Evolutionary conservation across 2,113 vertebrate species (phyloP).

Genomic region (Tachysurus vachellii): DNA sequence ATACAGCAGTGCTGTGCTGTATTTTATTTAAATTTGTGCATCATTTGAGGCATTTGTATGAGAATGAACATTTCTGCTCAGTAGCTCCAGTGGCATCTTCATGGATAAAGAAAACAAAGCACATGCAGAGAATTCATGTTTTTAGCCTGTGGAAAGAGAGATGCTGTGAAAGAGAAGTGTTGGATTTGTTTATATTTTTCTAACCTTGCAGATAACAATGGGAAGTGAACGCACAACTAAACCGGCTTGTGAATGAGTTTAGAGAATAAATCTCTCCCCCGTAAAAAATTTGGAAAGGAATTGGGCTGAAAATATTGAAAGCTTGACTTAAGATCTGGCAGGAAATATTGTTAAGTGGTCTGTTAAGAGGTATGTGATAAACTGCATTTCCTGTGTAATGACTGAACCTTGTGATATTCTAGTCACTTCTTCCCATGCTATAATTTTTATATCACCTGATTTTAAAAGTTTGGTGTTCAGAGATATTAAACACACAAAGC

Average conservation of each 20-base stretch:
- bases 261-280: neutral
- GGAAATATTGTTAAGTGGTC: neutral
- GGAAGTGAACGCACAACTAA: neutral
- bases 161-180: neutral
- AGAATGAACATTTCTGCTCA: neutral
- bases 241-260: neutral
- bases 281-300: neutral
- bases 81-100: neutral
- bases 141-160: neutral
- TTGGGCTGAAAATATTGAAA: neutral
- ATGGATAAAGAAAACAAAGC: neutral
- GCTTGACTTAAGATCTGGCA: neutral
- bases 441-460: neutral
- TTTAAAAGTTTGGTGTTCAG: neutral
- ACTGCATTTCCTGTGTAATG: neutral
- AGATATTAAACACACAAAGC: neutral
- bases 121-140: neutral
- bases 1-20: neutral
- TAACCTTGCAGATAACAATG: neutral
- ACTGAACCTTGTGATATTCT: neutral
- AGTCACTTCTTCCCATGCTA: neutral
- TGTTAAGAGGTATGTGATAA: neutral
- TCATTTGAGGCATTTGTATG: neutral
- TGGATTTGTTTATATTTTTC: neutral
- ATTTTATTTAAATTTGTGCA: neutral